Conservation (phyloP, 2,113 vertebrate genomes). For the Perca schrenkii region DNA sequence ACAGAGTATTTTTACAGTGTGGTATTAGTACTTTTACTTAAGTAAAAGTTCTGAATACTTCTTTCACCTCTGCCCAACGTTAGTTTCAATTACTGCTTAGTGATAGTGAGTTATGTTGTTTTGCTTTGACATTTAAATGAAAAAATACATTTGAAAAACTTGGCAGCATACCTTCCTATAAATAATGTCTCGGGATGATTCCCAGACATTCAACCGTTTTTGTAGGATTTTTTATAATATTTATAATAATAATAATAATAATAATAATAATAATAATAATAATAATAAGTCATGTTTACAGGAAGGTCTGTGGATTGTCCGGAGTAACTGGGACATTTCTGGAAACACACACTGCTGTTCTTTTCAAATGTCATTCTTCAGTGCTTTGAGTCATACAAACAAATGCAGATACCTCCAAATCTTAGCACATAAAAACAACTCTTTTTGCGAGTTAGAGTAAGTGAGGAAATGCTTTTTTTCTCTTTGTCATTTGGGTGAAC, state of each 20-base stretch:
- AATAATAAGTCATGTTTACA: background rate
- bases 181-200: background rate
- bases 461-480: conserved; percentile 3
- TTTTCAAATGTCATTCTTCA: background rate
- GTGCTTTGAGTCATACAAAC: background rate
- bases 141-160: background rate
- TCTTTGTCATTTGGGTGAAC: conserved; percentile 6
- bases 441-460: background rate
- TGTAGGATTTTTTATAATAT: background rate
- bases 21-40: too few species aligned
- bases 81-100: background rate
- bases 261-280: background rate
- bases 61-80: too few species aligned
- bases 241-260: background rate
- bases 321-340: background rate
- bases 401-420: background rate
- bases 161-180: background rate
- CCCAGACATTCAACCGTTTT: background rate
- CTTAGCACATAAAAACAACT: background rate
- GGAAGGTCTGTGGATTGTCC: background rate
- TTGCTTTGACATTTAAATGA: background rate
- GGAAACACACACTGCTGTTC: background rate
- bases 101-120: background rate
- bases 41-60: too few species aligned
- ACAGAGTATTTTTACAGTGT: too few species aligned